Evolutionary conservation across 2,113 vertebrate species (phyloP).

Genomic region (Neolamprologus sp.): DNA sequence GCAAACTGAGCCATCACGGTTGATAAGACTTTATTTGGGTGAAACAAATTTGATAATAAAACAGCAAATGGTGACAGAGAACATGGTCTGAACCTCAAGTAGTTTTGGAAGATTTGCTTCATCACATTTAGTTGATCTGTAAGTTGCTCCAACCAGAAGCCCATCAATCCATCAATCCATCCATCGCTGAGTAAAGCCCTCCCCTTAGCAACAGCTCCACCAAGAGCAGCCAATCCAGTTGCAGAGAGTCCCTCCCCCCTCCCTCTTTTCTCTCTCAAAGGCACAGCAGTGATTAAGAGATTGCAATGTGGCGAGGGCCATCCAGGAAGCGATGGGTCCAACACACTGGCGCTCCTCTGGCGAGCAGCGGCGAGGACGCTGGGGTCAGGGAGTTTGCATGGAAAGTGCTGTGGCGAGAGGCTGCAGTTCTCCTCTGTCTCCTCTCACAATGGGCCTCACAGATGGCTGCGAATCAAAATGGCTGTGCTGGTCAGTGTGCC

Average conservation of each 20-base stretch:
- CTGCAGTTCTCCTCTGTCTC: neutral
- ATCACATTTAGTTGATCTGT: neutral
- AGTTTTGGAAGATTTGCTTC: neutral
- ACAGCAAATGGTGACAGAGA: neutral
- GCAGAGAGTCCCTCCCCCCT: neutral
- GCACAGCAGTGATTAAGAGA: conserved; percentile 44
- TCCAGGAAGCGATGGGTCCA: conserved; percentile 5
- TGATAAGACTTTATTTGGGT: neutral
- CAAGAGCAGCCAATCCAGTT: conserved; percentile 45
- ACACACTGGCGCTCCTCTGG: neutral
- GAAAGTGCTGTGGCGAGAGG: neutral
- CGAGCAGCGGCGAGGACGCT: neutral
- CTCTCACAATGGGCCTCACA: conserved; percentile 24
- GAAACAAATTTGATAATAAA: neutral
- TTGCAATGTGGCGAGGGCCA: conserved; percentile 19
- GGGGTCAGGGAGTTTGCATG: neutral
- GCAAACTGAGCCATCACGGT: neutral
- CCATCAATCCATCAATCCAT: neutral
- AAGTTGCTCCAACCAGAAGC: neutral
- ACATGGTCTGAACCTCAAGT: neutral
- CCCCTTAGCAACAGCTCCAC: conserved; percentile 66
- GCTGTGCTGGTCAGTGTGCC: conserved; percentile 35
- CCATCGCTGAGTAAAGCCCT: conserved; percentile 14
- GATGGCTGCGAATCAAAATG: conserved; percentile 47
- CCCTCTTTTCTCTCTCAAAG: neutral